These are phyloP conservation scores for Limonius californicus DNA, from an alignment of 1,140 invertebrate species.

Conservation along the genomic window DNA sequence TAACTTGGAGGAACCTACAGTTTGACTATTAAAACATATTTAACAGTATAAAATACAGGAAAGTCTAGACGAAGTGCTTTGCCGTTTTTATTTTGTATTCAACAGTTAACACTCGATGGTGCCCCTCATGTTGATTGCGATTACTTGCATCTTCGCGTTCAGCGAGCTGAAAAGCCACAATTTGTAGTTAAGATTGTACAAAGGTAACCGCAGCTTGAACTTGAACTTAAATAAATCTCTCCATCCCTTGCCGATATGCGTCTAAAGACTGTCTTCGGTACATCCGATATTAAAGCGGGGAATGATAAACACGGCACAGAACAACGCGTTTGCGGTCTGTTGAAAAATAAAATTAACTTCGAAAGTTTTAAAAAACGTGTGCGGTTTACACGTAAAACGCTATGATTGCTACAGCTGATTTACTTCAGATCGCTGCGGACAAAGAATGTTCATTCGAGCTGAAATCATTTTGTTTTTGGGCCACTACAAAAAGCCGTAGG, in stretches of 20 bases:
- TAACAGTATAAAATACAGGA: too few relatives aligned
- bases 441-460: background rate
- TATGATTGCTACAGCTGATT: conserved; percentile 1
- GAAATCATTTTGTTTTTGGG: conserved; percentile 1
- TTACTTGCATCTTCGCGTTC: background rate
- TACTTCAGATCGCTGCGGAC: background rate
- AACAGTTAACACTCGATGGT: too few relatives aligned
- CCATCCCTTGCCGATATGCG: too few relatives aligned
- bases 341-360: background rate
- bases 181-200: background rate
- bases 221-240: background rate
- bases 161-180: background rate
- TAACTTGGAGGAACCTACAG: too few relatives aligned
- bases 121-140: too few relatives aligned
- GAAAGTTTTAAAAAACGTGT: background rate
- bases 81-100: background rate
- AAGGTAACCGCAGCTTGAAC: background rate
- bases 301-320: background rate
- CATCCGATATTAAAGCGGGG: background rate
- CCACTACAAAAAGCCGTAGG: background rate
- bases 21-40: too few relatives aligned
- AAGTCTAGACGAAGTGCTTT: background rate
- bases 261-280: too few relatives aligned
- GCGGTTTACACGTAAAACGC: background rate
- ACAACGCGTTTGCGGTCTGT: background rate